A percentile compares a stretch with the other conserved stretches of the same genome.
Conservation (phyloP, 2,797 vertebrate genomes). For the Poeciliopsis paucimaculata region DNA sequence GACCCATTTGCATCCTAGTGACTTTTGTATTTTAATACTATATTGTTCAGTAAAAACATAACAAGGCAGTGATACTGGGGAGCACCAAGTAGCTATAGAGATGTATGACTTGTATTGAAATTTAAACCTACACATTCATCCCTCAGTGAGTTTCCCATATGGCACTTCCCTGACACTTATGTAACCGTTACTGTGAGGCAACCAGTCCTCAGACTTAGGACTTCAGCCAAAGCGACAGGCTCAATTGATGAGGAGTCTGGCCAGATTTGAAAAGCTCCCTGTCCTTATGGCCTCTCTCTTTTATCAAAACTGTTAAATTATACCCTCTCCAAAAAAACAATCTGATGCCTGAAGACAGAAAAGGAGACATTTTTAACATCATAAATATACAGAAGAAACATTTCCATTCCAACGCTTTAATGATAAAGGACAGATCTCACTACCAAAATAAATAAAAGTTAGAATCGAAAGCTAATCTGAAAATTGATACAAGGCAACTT, state of each 20-base stretch:
- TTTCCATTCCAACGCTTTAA: not conserved
- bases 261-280: slow-evolving; percentile 18
- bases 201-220: slow-evolving; percentile 41
- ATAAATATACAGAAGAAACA: slow-evolving; percentile 7
- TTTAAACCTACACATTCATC: slow-evolving; percentile 27
- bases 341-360: not conserved
- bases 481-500: slow-evolving; percentile 4
- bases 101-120: slow-evolving; percentile 4
- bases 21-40: slow-evolving; percentile 12
- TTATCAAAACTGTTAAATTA: slow-evolving; percentile 6
- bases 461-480: slow-evolving; percentile 2
- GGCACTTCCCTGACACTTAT: slow-evolving; percentile 39
- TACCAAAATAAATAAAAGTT: not conserved
- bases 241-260: slow-evolving; percentile 43
- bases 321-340: not conserved
- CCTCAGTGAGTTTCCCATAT: slow-evolving; percentile 29
- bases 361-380: not conserved
- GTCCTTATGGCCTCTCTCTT: slow-evolving; percentile 22
- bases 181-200: slow-evolving; percentile 45
- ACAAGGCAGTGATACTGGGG: slow-evolving; percentile 2
- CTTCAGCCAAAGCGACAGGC: slow-evolving; percentile 40
- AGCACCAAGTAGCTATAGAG: not conserved
- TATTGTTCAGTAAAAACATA: not conserved
- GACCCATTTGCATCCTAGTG: not conserved
- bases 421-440: not conserved